A percentile compares a stretch with the other conserved stretches of the same genome.
Evolutionary conservation across 2,888 invertebrate genomes (phyloP).

Genomic region (Petrolisthes cinctipes): DNA sequence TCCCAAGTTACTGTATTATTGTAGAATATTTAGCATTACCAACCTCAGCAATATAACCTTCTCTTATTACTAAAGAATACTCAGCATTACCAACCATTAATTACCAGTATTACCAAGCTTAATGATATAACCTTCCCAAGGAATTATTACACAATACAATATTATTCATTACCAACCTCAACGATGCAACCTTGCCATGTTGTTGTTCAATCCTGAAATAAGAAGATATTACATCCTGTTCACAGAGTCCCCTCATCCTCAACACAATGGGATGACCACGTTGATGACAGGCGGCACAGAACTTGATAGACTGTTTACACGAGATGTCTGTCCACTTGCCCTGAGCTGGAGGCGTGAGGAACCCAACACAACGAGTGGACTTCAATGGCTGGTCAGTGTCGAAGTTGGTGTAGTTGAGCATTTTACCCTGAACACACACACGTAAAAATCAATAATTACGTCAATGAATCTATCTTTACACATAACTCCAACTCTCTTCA

Average conservation of each 20-base stretch:
- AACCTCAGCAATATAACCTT: too few species aligned
- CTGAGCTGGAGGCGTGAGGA: constrained; percentile 18
- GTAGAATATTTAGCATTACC: too few species aligned
- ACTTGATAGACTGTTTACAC: neutral
- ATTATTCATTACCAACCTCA: too few species aligned
- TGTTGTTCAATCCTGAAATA: constrained; percentile 22
- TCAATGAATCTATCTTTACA: too few species aligned
- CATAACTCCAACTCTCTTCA: too few species aligned
- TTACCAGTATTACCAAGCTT: too few species aligned
- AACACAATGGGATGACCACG: constrained; percentile 3
- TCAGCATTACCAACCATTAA: too few species aligned
- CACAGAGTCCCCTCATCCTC: constrained; percentile 33
- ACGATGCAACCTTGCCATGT: neutral
- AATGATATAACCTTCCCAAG: too few species aligned
- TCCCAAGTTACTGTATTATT: too few species aligned
- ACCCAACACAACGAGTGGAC: neutral
- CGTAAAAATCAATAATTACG: too few species aligned
- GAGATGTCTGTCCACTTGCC: constrained; percentile 25
- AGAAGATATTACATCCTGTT: constrained; percentile 2
- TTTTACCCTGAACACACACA: neutral
- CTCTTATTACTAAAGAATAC: too few species aligned
- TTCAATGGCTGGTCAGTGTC: neutral
- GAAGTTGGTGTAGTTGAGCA: constrained; percentile 39
- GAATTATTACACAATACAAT: too few species aligned
- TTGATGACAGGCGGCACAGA: constrained; percentile 28